Base-by-base conservation (phyloP, 2,113 vertebrate species). In the Prochilodus magdalenae region DNA sequence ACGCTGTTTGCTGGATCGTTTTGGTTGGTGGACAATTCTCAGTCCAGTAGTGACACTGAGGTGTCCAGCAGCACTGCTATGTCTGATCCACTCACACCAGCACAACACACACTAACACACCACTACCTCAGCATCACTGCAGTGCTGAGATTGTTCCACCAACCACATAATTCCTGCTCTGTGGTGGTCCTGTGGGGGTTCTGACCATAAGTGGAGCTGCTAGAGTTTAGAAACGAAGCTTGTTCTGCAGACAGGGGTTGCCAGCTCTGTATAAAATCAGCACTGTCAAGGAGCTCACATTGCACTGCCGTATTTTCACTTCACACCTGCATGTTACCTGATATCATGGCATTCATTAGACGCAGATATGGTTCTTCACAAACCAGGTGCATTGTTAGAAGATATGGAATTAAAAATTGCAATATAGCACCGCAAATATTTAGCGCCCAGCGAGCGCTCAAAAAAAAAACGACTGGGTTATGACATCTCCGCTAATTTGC, bases 401-500 rank as follows among this genome's bases (percentile, higher is more conserved):
- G 62, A 73, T 60, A 4, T 18, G 30, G 55, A 59, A 73, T 80
- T 51, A 57, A 63, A 69, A 74, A 81, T n/a, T 6, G 0, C 24
- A 47, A 12, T 11, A 40, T 1, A n/a, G n/a, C 13, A 10, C 6
- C 0, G 57, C 30, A 73, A 80, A 47, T 22, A 66, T 53, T 75
- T 20, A 40, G 29, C 22, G 33, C n/a, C 0, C n/a, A 44, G 18
- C n/a, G 27, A 71, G 62, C 51, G 57, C 79, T 69, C 18, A 55
- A n/a, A 71, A 49, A n/a, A 63, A 24, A 27, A 75, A 71, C 0
- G 47, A 75, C 20, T 36, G 71, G 84, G 60, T 82, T 85, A 62
- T 76, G 80, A 76, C 72, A 57, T 63, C 49, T 7, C 57, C n/a
- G 66, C 44, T 80, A 13, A 72, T 83, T 80, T 79, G 66, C 47